Base-by-base conservation (phyloP, 2,113 vertebrate genomes). In the Proteles cristata region DNA sequence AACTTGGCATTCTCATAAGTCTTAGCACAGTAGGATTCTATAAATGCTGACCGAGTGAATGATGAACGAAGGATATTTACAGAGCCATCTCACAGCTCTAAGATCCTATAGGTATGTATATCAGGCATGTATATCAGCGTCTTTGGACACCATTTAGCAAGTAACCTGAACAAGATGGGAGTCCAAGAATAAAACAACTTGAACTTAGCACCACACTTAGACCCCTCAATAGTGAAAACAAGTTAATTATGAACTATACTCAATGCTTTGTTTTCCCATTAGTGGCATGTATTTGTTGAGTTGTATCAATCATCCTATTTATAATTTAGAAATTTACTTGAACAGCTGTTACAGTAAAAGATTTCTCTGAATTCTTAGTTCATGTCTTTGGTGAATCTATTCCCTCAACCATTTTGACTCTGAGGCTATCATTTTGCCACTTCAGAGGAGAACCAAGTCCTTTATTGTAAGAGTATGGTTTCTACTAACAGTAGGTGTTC, bases 351-450 rank as follows among this genome's bases (percentile, higher is more conserved):
- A 63, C n/a, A 74, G 21, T 43, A 84, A 93, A 93, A 81, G 2
- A 5, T 23, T 28, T 76, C 45, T 95, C 94, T 50, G 71, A 94
- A 93, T 97, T 97, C 63, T 94, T 95, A 95, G 84, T 98, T 98
- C 66, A 90, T 93, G 84, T 65, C 87, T 97, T 97, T 39, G 65
- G 35, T 90, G 35, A 69, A 35, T 83, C 58, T 86, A 45, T 61
- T 83, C 23, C 43, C 28, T 81, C 55, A 89, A 39, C 74, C 85
- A 92, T 93, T 97, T 96, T 97, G 94, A 98, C 96, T 94, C 97
- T 92, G 35, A 90, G 82, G 43, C 82, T 96, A 80, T 69, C 93
- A 55, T 85, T 73, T 97, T 71, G 61, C 58, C 74, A 97, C 76
- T 96, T 96, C 94, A 17, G 86, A 66, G 17, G 33, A 96, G 61